Conservation (phyloP, 2,113 vertebrate species). For the Petaurus breviceps region DNA sequence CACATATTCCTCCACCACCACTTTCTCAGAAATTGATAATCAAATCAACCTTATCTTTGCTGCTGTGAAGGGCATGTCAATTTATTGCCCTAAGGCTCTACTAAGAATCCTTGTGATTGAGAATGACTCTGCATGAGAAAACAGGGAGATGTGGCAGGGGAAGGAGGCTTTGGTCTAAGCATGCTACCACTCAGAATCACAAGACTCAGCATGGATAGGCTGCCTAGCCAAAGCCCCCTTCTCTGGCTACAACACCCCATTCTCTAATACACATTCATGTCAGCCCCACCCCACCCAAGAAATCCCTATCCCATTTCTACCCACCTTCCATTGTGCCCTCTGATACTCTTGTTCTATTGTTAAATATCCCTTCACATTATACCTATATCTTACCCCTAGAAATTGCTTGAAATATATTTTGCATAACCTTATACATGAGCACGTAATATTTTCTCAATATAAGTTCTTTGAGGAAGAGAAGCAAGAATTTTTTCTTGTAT, state of each 20-base stretch:
- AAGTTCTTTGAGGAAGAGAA: not conserved
- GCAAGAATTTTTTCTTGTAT: not conserved
- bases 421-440: not conserved
- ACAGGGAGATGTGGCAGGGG: not conserved
- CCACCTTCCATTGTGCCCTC: not conserved
- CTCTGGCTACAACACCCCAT: not conserved
- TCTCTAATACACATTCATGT: not conserved
- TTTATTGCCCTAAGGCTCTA: not conserved
- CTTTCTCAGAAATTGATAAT: not conserved
- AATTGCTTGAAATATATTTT: not conserved
- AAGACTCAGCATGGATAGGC: not conserved
- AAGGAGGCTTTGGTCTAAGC: not conserved
- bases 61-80: not conserved
- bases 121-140: not conserved
- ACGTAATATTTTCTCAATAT: not conserved
- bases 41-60: not conserved
- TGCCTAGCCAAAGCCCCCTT: not conserved
- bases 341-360: not conserved
- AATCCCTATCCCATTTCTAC: not conserved
- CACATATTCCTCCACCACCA: not conserved
- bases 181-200: not conserved
- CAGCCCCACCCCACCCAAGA: not conserved
- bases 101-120: not conserved
- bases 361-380: not conserved
- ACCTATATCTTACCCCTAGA: not conserved